Base-by-base conservation (phyloP, 2,888 invertebrate genomes). In the Himalopsyche kuldschensis region DNA sequence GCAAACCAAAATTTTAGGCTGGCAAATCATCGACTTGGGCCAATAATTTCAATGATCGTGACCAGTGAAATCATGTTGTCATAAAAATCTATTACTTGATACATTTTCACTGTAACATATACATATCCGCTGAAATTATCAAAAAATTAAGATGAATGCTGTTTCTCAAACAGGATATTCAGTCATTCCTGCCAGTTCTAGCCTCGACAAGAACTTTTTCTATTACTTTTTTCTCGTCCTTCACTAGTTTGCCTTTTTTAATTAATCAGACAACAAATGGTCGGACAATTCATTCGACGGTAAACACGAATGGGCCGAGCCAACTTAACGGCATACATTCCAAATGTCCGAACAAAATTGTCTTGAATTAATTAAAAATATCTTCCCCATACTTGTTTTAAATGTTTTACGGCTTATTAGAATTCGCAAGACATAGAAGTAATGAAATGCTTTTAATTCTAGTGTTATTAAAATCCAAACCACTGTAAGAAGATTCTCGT, bases 221-320 rank as follows among this genome's bases (percentile, higher is more conserved):
- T 82, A 81, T 75, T 77, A 63, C 76, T 35, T 77, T 48, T 76
- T 31, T 31, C 77, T 31, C 55, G 24, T 55, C 8, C 55, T 55
- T 20, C 20, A 24, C 32, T 78, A 48, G 76, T 82, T 81, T 82
- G 31, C n/a, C 78, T 63, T 35, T 82, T 82, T 82, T 82, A 82
- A 82, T 82, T 82, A 82, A 82, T 82, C 81, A 80, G 75, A 63
- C 75, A 47, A 78, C 78, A 78, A 78, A 46, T 30, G 78, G 27
- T 30, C 78, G 75, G 30, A 75, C 75, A 75, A 75, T 31, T 32
- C 30, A 75, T 75, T 32, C 75, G 31, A 75, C 75, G 32, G 55
- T 55, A 24, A 55, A 55, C 55, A 55, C 55, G 55, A 55, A 55
- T 55, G 55, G 55, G 55, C 8, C 55, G 55, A 55, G 55, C 8